Evolutionary conservation across 2,797 vertebrate genomes (phyloP).

Genomic region (Neoniphon sammara): DNA sequence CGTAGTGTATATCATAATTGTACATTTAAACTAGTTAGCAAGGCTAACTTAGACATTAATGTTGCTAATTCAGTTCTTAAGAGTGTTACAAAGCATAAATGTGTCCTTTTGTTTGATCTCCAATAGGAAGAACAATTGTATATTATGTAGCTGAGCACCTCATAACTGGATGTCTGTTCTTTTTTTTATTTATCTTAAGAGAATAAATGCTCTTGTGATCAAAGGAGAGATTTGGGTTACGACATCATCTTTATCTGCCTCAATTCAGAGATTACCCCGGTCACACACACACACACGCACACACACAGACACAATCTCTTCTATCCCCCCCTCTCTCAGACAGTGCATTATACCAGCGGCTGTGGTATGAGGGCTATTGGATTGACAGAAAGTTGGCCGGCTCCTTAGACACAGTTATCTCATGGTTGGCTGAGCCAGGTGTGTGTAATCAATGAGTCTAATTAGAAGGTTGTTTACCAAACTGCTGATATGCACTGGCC

Average conservation of each 20-base stretch:
- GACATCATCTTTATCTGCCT: constrained; percentile 15
- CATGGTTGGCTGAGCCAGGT: constrained; percentile 52
- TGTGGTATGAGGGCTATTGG: constrained; percentile 16
- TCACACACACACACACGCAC: neutral
- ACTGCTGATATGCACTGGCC: constrained; percentile 58
- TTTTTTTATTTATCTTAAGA: constrained; percentile 31
- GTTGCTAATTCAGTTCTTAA: no score
- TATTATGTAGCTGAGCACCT: constrained; percentile 17
- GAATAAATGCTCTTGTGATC: constrained; percentile 45
- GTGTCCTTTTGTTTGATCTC: constrained; percentile 5
- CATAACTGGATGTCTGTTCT: constrained; percentile 25
- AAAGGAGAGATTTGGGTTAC: constrained; percentile 38
- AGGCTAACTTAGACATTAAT: no score
- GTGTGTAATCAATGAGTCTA: constrained; percentile 72
- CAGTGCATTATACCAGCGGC: constrained; percentile 16
- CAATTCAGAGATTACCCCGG: constrained; percentile 1
- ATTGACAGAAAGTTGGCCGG: constrained; percentile 42
- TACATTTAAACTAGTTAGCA: no score
- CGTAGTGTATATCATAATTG: no score
- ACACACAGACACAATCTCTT: neutral
- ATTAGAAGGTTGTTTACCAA: constrained; percentile 75
- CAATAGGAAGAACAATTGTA: neutral
- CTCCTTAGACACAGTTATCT: constrained; percentile 50
- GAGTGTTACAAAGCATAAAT: neutral
- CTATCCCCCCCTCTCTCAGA: constrained; percentile 11